Evolutionary conservation across 2,797 vertebrate genomes (phyloP).

Genomic region (Enteromius fasciolatus): DNA sequence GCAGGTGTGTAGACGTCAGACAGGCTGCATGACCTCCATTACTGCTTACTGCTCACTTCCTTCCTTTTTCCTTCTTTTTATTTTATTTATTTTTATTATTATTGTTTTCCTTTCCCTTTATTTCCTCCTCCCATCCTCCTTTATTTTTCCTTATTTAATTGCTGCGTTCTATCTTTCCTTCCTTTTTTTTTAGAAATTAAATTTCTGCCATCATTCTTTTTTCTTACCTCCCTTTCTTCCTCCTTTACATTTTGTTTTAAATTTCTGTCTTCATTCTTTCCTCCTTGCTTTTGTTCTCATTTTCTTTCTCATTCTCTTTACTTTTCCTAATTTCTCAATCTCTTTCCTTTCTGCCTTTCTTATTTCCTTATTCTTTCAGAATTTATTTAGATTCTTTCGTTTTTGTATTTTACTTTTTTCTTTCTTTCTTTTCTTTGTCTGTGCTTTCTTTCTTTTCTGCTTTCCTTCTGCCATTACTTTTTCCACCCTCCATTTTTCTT

Average conservation of each 20-base stretch:
- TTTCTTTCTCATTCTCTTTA: slow-evolving; percentile 16
- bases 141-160: background rate
- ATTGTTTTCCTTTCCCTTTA: slow-evolving; percentile 33
- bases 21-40: slow-evolving; percentile 76
- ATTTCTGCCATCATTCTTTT: background rate
- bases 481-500: background rate
- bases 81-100: background rate
- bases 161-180: background rate
- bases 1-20: slow-evolving; percentile 83
- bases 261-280: background rate
- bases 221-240: background rate
- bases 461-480: background rate
- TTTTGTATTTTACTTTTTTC: background rate
- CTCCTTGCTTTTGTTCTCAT: slow-evolving; percentile 22
- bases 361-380: background rate
- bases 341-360: slow-evolving; percentile 9
- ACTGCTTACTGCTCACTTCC: slow-evolving; percentile 23
- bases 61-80: slow-evolving; percentile 49
- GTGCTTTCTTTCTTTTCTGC: background rate
- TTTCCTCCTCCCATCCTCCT: background rate
- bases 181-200: too few relatives aligned
- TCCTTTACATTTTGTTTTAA: background rate
- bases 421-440: background rate
- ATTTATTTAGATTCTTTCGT: too few relatives aligned
- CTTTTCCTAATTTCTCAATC: background rate